Evolutionary conservation across 2,888 invertebrate species (phyloP).

Genomic region (Lycaena phlaeas): DNA sequence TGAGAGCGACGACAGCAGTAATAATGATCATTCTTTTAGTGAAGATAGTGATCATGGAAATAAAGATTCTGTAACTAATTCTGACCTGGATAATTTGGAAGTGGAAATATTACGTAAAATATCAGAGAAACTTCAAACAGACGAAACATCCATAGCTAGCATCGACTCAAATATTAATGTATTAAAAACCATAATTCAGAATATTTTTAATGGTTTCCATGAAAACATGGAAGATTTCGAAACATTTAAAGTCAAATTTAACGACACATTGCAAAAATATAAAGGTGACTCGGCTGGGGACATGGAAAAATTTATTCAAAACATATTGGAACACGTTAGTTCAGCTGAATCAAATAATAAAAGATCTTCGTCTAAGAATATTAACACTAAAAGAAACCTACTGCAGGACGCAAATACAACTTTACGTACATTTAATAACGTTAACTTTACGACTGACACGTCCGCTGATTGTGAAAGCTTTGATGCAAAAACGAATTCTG

Average conservation of each 20-base stretch:
- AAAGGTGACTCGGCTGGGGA: constrained; percentile 37
- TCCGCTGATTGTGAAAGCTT: constrained; percentile 30
- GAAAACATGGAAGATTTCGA: constrained; percentile 47
- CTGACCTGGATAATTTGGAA: constrained; percentile 44
- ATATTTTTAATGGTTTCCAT: constrained; percentile 53
- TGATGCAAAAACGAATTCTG: constrained; percentile 18
- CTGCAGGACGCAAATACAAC: background rate
- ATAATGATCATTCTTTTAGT: constrained; percentile 19
- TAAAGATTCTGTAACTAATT: constrained; percentile 34
- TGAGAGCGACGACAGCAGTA: constrained; percentile 34
- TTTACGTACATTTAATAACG: constrained; percentile 46
- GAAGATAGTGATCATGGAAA: constrained; percentile 16
- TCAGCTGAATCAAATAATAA: constrained; percentile 34
- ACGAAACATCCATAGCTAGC: constrained; percentile 30
- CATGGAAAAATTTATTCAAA: constrained; percentile 54
- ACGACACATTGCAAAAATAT: constrained; percentile 45
- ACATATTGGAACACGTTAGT: constrained; percentile 50
- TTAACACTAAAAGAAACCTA: background rate
- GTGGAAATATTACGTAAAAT: constrained; percentile 36
- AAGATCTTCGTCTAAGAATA: constrained; percentile 4
- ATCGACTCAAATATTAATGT: constrained; percentile 51
- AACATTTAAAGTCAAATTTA: constrained; percentile 43
- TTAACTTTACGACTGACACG: constrained; percentile 35
- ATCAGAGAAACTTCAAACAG: constrained; percentile 40
- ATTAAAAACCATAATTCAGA: constrained; percentile 48